A percentile compares a stretch with the other conserved stretches of the same genome.
phyloP scores from a whole-genome alignment of 2,797 vertebrate genomes.

The Cynopterus sphinx region DNA sequence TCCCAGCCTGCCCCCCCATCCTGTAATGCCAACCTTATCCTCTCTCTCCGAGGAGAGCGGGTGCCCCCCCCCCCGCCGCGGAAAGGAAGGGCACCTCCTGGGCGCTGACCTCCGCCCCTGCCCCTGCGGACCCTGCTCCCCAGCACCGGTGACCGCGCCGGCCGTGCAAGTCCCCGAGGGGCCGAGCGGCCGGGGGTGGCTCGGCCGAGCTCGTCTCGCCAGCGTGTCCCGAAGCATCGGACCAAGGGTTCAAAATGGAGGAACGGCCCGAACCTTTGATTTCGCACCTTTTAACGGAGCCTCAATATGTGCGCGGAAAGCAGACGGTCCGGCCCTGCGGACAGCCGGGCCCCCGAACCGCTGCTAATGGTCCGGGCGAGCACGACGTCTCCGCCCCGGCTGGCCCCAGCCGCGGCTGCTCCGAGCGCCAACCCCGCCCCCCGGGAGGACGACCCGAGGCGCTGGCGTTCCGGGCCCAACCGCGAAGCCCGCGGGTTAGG shows the following conservation, averaged over 20 bases:
- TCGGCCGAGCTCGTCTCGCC: neutral
- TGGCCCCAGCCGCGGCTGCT: neutral
- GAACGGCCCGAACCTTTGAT: neutral
- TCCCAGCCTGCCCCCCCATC: no score
- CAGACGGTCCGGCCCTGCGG: slow-evolving; percentile 27
- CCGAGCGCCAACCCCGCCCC: neutral
- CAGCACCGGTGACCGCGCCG: no score
- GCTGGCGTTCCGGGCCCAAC: neutral
- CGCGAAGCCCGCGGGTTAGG: fast-evolving
- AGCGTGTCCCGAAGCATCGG: neutral
- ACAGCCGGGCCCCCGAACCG: neutral
- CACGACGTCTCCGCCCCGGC: neutral
- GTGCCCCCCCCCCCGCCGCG: fast-evolving
- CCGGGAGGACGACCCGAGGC: neutral
- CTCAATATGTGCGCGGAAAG: slow-evolving; percentile 62
- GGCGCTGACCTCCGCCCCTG: neutral
- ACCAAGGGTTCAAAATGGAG: neutral
- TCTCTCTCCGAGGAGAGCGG: no score
- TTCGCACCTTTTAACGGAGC: neutral
- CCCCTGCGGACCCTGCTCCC: no score
- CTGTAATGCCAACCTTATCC: no score
- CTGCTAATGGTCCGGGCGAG: neutral
- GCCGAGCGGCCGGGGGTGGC: fast-evolving
- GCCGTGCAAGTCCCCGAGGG: neutral
- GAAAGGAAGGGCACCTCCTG: neutral